Base-by-base conservation (phyloP, 2,797 vertebrate species). In the Sebastes hubbsi region DNA sequence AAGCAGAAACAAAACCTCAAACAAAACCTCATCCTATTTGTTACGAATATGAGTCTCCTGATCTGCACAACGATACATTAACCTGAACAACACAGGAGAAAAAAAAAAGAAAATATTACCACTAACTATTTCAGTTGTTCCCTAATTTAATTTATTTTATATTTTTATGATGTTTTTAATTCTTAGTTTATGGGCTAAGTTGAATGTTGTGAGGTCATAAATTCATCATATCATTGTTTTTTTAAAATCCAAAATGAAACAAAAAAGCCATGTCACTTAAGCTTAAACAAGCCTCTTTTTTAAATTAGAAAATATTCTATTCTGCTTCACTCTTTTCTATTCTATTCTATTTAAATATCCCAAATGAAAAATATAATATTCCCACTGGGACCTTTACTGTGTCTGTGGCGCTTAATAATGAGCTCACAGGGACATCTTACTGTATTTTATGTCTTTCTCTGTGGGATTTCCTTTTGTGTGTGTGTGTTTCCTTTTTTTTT, bases 1-100 rank as follows among this genome's bases (percentile, higher is more conserved):
- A 79, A 88, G 85, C 90, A 84, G 87, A 85, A 91, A 92, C 85
- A 89, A 85, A 90, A 89, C 80, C 83, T 78, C 75, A 79, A 75
- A 89, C 78, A 75, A 87, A 88, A 83, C 79, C 81, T 85, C 77
- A 75, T 81, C 68, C 85, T 63, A 76, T 90, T 87, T 88, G 84
- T 90, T 77, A 81, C 8, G 72, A 80, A 74, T 72, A 63, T 29
- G 79, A 89, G 70, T 16, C 71, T 85, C 67, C 79, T 83, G 81
- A 83, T 90, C 78, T 84, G 75, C 77, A 71, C 38, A 79, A 12
- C 6, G 25, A 79, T n/a, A 25, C 49, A 85, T 78, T 81, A 87
- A 85, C 84, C 73, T 8, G 67, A 82, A 56, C 81, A 34, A 64
- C 12, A 54, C 11, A 42, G 30, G 11, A 8, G 46, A 52, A 52